phyloP scores from a whole-genome alignment of 2,113 vertebrate genomes.

The Myrmecophaga tridactyla region DNA sequence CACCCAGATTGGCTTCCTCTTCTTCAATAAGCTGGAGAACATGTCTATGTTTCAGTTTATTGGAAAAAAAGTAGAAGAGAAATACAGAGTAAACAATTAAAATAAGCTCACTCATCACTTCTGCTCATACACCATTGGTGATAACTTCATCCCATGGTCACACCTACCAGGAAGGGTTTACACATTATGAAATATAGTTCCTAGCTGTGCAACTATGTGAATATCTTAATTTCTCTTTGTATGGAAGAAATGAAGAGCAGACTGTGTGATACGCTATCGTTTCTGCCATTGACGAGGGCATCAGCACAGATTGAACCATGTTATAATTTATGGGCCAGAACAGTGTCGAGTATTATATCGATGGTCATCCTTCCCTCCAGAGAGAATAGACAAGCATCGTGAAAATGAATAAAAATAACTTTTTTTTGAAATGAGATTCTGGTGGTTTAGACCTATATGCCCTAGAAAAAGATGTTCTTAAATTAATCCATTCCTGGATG shows the following conservation, averaged over 20 bases:
- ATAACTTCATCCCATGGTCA: not conserved
- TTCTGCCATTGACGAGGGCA: not conserved
- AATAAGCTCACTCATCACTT: not conserved
- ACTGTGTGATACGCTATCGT: not conserved
- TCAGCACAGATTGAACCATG: not conserved
- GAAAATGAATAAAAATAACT: not conserved
- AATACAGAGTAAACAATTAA: constrained; percentile 1
- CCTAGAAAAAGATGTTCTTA: too few species aligned
- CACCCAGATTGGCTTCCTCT: not conserved
- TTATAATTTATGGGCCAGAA: not conserved
- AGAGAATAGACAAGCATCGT: not conserved
- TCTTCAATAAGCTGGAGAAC: not conserved
- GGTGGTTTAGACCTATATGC: too few species aligned
- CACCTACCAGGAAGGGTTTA: not conserved
- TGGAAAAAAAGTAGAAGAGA: not conserved
- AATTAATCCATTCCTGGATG: too few species aligned
- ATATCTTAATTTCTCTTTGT: not conserved
- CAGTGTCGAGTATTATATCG: not conserved
- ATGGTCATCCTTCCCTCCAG: not conserved
- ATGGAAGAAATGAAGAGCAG: not conserved
- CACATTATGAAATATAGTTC: not conserved
- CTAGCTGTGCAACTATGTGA: not conserved
- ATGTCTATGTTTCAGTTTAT: not conserved
- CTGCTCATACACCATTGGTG: not conserved
- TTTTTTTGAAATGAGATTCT: too few species aligned